These are phyloP conservation scores for Acomys russatus DNA, from an alignment of 2,797 vertebrate genomes.

Conservation along the genomic window DNA sequence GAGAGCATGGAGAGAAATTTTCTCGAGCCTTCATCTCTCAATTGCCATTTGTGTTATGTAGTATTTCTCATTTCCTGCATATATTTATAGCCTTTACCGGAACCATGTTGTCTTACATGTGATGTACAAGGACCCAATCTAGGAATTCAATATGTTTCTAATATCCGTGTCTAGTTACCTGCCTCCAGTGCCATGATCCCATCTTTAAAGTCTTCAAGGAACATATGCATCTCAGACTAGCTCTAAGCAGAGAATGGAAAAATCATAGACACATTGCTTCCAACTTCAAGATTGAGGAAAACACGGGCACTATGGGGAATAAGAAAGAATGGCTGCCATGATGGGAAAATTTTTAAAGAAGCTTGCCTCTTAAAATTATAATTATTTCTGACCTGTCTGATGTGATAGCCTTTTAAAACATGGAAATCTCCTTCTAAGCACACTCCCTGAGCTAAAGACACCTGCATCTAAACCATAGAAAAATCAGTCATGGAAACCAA, in stretches of 20 bases:
- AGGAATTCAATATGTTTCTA: not conserved
- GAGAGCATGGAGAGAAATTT: not conserved
- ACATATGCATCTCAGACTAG: not conserved
- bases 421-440: not conserved
- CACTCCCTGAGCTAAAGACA: not conserved
- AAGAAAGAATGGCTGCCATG: not conserved
- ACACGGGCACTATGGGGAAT: not conserved
- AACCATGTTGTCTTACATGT: not conserved
- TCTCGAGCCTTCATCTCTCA: not conserved
- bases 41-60: not conserved
- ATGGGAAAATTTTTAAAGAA: not conserved
- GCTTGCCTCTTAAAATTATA: not conserved
- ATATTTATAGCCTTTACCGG: not conserved
- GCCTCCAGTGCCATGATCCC: not conserved
- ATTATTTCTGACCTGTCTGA: not conserved
- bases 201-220: not conserved
- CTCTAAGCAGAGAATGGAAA: not conserved
- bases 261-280: not conserved
- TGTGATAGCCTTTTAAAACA: not conserved
- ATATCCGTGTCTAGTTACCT: not conserved
- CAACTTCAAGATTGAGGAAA: constrained; percentile 9
- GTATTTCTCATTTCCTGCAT: not conserved
- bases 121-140: not conserved
- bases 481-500: not conserved
- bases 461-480: not conserved